Percentiles rank a stretch among this genome's conserved stretches.
Evolutionary conservation across 1,140 invertebrate species (phyloP).

Genomic region (Mycetomoellerius zeteki): DNA sequence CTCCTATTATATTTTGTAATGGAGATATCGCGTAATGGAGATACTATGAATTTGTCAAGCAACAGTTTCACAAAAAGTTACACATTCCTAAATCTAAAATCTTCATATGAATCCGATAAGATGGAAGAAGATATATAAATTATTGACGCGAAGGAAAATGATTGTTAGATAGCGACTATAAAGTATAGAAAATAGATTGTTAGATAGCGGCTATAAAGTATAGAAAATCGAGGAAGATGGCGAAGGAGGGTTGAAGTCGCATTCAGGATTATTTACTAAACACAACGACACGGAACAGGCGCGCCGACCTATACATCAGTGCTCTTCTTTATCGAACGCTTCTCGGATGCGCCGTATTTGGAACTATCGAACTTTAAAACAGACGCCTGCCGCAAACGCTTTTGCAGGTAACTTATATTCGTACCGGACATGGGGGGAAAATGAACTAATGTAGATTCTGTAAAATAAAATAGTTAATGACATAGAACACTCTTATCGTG

Average conservation of each 20-base stretch:
- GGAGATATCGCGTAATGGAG: not conserved
- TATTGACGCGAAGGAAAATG: not conserved
- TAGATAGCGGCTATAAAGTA: not conserved
- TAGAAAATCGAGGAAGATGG: conserved; percentile 57
- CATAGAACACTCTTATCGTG: no score
- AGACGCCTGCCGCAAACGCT: conserved; percentile 2
- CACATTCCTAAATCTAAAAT: not conserved
- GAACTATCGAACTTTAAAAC: conserved; percentile 75
- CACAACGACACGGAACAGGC: conserved; percentile 82
- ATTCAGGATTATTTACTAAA: conserved; percentile 82
- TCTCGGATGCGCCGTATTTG: conserved; percentile 71
- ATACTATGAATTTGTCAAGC: not conserved
- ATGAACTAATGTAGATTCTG: not conserved
- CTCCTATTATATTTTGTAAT: not conserved
- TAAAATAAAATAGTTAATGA: conserved; percentile 26
- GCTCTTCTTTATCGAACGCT: conserved; percentile 76
- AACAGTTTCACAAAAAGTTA: not conserved
- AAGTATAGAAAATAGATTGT: conserved; percentile 15
- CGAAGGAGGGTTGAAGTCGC: conserved; percentile 60
- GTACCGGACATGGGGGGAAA: no score
- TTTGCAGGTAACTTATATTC: not conserved
- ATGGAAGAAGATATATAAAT: not conserved
- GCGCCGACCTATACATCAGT: conserved; percentile 81
- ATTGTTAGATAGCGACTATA: not conserved
- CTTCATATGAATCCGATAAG: not conserved